Conservation (phyloP, 2,888 invertebrate species). For the Sinhomidia bicolor region DNA sequence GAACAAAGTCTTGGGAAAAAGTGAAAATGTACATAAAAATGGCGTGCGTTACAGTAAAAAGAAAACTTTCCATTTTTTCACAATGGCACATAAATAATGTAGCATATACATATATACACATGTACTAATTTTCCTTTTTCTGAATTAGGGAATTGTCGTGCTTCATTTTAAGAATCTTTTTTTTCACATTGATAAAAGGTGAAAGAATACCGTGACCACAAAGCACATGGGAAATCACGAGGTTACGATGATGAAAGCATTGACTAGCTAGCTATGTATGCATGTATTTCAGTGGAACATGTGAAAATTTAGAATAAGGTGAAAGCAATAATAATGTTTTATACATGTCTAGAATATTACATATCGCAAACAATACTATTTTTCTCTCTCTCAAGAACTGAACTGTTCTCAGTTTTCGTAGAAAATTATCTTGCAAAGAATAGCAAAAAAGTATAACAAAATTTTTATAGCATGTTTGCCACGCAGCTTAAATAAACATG, state of each 20-base stretch:
- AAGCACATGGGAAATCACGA: slow-evolving; percentile 21
- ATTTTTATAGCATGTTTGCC: background rate
- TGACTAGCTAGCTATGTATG: background rate
- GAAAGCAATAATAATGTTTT: background rate
- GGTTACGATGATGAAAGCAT: background rate
- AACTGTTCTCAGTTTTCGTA: too few relatives aligned
- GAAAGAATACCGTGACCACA: background rate
- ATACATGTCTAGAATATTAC: too few relatives aligned
- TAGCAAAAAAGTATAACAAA: background rate
- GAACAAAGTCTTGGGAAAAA: too few relatives aligned
- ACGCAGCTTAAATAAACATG: slow-evolving; percentile 4
- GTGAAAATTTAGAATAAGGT: too few relatives aligned
- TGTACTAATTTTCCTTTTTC: background rate
- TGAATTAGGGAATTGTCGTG: background rate
- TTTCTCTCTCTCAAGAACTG: too few relatives aligned
- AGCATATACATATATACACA: too few relatives aligned
- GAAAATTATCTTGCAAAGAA: background rate
- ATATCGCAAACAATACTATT: too few relatives aligned
- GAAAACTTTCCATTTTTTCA: too few relatives aligned
- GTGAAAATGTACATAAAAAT: too few relatives aligned
- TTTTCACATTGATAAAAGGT: background rate
- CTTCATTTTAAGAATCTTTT: background rate
- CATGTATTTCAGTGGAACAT: too few relatives aligned
- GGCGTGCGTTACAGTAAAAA: too few relatives aligned
- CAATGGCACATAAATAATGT: too few relatives aligned